phyloP scores from a whole-genome alignment of 2,797 vertebrate genomes.

The Sebastes jordani region DNA sequence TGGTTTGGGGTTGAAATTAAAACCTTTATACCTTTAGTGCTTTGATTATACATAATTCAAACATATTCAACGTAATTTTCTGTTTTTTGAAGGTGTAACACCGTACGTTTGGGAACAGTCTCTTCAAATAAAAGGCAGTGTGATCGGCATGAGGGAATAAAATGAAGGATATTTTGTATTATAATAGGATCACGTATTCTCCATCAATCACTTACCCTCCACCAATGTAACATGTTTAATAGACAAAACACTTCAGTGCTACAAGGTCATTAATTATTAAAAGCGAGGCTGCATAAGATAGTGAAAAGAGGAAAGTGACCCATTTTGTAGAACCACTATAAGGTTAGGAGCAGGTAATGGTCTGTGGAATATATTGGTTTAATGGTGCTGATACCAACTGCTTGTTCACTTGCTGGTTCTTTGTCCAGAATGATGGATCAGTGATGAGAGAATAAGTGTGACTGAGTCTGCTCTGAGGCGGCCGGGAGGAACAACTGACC shows the following conservation, averaged over 20 bases:
- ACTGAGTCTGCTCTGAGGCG: slow-evolving; percentile 33
- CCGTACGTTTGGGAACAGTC: background rate
- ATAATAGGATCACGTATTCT: background rate
- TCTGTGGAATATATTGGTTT: background rate
- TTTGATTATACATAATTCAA: background rate
- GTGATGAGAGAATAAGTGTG: slow-evolving; percentile 11
- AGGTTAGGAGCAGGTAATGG: slow-evolving; percentile 1
- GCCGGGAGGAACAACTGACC: slow-evolving; percentile 23
- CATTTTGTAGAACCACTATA: slow-evolving; percentile 13
- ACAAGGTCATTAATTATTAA: slow-evolving; percentile 40
- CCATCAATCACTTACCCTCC: background rate
- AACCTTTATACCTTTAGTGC: background rate
- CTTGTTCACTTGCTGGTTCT: background rate
- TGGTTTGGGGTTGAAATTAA: background rate
- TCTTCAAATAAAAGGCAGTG: background rate
- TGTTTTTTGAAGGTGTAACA: background rate
- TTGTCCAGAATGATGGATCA: background rate
- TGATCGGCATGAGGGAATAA: background rate
- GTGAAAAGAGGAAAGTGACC: background rate
- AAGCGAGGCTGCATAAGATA: background rate
- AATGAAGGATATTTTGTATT: background rate
- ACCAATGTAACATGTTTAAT: slow-evolving; percentile 2
- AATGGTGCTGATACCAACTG: background rate
- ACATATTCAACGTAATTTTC: background rate
- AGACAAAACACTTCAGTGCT: slow-evolving; percentile 10